These are phyloP conservation scores for Azemiops feae DNA, from an alignment of 2,113 vertebrate genomes.

Conservation along the genomic window DNA sequence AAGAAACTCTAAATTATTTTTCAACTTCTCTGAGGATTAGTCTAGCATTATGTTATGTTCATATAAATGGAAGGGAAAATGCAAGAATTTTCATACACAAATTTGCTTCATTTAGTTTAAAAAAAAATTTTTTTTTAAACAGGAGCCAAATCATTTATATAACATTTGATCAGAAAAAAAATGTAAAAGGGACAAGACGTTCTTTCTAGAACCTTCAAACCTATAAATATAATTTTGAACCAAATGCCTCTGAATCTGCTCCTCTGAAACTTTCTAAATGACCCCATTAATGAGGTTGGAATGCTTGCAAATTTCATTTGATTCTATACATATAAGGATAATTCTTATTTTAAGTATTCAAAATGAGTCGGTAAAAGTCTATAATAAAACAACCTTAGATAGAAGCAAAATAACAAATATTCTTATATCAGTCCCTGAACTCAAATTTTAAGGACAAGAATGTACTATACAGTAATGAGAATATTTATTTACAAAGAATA, in stretches of 20 bases:
- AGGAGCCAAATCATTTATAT: not conserved
- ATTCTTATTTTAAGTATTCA: not conserved
- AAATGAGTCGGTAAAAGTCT: not conserved
- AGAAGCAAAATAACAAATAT: not conserved
- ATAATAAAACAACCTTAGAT: not conserved
- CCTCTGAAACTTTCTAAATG: not conserved
- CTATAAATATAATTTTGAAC: not conserved
- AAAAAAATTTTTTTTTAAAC: not conserved
- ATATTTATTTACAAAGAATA: not conserved
- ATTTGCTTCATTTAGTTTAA: not conserved
- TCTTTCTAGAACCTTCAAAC: not conserved
- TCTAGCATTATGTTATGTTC: not conserved
- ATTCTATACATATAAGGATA: not conserved
- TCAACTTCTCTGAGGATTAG: not conserved
- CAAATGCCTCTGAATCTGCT: not conserved
- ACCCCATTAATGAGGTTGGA: not conserved
- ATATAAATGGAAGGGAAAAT: not conserved
- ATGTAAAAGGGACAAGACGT: not conserved
- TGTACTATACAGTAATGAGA: not conserved
- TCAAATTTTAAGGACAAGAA: not conserved
- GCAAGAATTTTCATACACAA: not conserved
- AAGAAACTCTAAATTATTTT: not conserved
- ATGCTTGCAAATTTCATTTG: not conserved
- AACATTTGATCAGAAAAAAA: not conserved
- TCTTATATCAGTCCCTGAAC: not conserved